These are phyloP conservation scores for Proterorhinus semilunaris DNA, from an alignment of 2,113 vertebrate genomes.

Conservation along the genomic window DNA sequence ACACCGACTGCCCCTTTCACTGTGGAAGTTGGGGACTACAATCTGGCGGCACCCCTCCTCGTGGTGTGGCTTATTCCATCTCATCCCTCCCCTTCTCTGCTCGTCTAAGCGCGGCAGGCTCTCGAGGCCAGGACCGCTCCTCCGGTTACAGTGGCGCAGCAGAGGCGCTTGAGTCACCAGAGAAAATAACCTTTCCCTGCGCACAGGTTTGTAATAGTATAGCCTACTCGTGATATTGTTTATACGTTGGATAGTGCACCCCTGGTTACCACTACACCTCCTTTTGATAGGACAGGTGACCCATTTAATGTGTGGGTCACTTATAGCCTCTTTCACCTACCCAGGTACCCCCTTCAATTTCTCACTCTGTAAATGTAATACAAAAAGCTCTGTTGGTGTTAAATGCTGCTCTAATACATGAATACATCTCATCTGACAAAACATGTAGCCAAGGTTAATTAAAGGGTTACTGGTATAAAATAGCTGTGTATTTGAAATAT, in stretches of 20 bases:
- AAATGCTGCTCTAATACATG: background rate
- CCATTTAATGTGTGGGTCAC: background rate
- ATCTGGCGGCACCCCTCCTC: constrained; percentile 29
- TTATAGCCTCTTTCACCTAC: background rate
- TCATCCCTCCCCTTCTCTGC: constrained; percentile 27
- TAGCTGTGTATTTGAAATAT: too few relatives aligned
- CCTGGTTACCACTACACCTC: too few relatives aligned
- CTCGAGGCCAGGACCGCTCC: constrained; percentile 36
- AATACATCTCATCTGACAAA: background rate
- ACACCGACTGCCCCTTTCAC: background rate
- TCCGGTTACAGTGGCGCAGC: constrained; percentile 46
- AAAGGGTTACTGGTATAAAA: background rate
- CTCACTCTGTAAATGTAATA: background rate
- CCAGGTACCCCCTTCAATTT: background rate
- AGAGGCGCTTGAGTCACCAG: constrained; percentile 8
- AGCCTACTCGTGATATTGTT: too few relatives aligned
- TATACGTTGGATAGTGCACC: too few relatives aligned
- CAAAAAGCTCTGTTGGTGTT: background rate
- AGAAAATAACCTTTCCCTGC: background rate
- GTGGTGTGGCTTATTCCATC: constrained; percentile 16
- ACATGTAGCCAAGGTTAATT: background rate
- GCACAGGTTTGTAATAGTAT: background rate
- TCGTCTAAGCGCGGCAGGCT: constrained; percentile 41
- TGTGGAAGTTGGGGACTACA: constrained; percentile 4
- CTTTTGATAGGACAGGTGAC: too few relatives aligned